Base-by-base conservation (phyloP, 2,113 vertebrate species). In the Capreolus pygargus region DNA sequence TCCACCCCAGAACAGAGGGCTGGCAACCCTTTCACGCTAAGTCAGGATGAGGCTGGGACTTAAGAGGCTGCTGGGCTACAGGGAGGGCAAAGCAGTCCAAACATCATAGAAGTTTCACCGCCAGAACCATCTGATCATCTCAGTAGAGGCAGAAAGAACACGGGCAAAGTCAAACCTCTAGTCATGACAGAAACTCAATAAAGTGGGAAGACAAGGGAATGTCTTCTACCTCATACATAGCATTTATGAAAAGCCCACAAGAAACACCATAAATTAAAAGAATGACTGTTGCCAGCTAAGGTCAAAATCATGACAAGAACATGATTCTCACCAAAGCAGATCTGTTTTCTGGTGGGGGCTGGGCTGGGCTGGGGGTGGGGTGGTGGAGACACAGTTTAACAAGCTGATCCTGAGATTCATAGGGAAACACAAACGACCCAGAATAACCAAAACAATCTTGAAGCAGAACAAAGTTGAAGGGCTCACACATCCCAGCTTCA, bases 341-440 rank as follows among this genome's bases (percentile, higher is more conserved):
- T 16, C 27, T 74, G 39, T 25, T 82, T 54, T 55, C 45, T 54
- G 30, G 47, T 0, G 7, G 6, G 50, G 81, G 47, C 47, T 50
- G 47, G 81, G 47, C 15, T 54, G 3, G 10, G 33, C 17, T 1
- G 30, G 1, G 19, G 1, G 19, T 0, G 30, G 17, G 14, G 2
- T 2, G 47, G 47, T 50, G 47, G 47, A 50, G 12, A 50, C 39
- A 67, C 25, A 54, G 67, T 47, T 15, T 58, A 33, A 55, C 16
- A 78, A 55, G 9, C 21, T 79, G 36, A 47, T 36, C 8, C 28
- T 30, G 55, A 55, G 55, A 52, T 78, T 93, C 25, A 39, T 9
- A 84, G 74, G 39, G 47, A 64, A 85, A 74, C 54, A 43, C 9
- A 64, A 67, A 93, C 33, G n/a, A 30, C 47, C 30, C 12, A 61